Conservation (phyloP, 2,113 vertebrate genomes). For the Petroica traversi region DNA sequence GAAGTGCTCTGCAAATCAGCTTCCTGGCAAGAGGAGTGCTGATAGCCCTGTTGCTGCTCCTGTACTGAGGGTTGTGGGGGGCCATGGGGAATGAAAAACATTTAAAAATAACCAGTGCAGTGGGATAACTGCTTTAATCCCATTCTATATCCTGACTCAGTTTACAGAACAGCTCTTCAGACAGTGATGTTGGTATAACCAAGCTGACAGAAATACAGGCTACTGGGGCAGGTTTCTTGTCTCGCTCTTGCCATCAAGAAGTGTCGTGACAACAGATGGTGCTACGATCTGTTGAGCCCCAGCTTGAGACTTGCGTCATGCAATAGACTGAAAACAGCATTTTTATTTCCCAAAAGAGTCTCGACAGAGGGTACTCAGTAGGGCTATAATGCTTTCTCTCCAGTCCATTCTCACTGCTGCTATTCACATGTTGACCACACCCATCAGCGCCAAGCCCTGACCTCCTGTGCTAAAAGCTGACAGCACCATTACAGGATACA, state of each 20-base stretch:
- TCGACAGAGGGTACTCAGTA: background rate
- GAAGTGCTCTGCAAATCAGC: background rate
- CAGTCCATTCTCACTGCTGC: background rate
- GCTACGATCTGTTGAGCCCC: background rate
- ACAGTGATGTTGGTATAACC: background rate
- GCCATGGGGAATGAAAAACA: rapidly evolving
- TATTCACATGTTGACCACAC: background rate
- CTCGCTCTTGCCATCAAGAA: background rate
- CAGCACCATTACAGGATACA: background rate
- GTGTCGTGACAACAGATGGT: background rate
- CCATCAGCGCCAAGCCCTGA: background rate
- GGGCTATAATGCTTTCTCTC: background rate
- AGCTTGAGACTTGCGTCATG: background rate
- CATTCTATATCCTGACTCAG: background rate
- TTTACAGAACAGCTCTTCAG: background rate
- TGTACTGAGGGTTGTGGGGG: background rate
- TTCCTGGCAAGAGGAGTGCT: background rate
- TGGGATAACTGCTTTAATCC: background rate
- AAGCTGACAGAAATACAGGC: background rate
- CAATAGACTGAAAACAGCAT: background rate
- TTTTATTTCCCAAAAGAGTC: background rate
- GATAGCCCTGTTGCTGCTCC: background rate
- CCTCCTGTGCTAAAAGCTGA: background rate
- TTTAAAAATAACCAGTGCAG: background rate
- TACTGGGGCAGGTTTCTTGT: background rate